These are phyloP conservation scores for Pelvicachromis taeniatus DNA, from an alignment of 2,113 vertebrate genomes.

Conservation along the genomic window DNA sequence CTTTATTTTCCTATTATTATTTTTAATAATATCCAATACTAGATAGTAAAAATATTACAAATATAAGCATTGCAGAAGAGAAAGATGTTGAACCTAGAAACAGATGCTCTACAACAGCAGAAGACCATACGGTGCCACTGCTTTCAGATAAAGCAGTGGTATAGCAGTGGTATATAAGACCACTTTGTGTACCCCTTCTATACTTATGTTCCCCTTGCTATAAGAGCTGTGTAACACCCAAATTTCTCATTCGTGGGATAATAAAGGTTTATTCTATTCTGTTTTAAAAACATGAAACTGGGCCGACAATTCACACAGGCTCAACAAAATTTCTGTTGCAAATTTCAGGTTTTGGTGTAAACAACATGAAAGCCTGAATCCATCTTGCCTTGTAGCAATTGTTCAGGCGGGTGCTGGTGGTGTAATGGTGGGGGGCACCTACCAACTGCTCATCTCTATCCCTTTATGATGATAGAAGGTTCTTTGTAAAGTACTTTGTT, in stretches of 20 bases:
- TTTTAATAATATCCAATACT: not conserved
- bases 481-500: not conserved
- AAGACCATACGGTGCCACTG: not conserved
- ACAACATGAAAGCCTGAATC: not conserved
- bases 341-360: not conserved
- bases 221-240: too few species aligned
- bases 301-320: too few species aligned
- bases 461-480: not conserved
- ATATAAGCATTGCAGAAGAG: not conserved
- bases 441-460: not conserved
- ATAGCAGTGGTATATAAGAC: too few species aligned
- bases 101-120: not conserved
- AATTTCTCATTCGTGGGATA: too few species aligned
- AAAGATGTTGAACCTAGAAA: not conserved
- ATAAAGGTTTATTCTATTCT: too few species aligned
- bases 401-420: not conserved
- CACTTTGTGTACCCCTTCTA: too few species aligned
- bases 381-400: not conserved
- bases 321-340: not conserved
- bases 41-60: not conserved
- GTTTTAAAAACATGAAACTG: too few species aligned
- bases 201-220: too few species aligned
- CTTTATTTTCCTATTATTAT: not conserved
- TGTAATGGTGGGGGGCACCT: not conserved
- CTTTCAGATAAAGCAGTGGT: too few species aligned